Evolutionary conservation across 2,888 invertebrate species (phyloP).

Genomic region (Lithodes maja): DNA sequence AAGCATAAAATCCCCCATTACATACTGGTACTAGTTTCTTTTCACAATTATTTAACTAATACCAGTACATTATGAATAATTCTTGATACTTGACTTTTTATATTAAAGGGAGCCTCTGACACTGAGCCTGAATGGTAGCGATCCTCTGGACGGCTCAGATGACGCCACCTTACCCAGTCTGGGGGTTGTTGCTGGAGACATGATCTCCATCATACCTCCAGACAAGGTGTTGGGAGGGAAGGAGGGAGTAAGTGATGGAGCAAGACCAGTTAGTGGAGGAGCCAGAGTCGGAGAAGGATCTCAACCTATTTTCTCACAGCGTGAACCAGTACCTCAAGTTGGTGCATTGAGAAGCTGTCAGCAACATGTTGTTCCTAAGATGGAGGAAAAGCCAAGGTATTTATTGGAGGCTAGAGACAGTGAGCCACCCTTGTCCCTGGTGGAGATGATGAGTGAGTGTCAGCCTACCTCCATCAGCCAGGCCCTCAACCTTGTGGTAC

Average conservation of each 20-base stretch:
- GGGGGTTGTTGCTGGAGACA: slow-evolving; percentile 57
- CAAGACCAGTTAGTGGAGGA: background rate
- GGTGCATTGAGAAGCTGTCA: background rate
- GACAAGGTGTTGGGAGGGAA: background rate
- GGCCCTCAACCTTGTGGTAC: slow-evolving; percentile 60
- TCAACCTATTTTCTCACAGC: background rate
- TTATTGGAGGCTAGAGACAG: slow-evolving; percentile 49
- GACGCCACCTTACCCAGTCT: slow-evolving; percentile 26
- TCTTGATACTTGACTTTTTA: background rate
- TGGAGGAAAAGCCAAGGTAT: background rate
- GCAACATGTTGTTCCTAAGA: background rate
- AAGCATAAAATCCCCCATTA: too few relatives aligned
- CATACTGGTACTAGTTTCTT: too few relatives aligned
- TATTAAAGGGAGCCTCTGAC: slow-evolving; percentile 52
- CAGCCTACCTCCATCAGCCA: slow-evolving; percentile 47
- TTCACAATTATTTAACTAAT: too few relatives aligned
- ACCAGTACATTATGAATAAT: too few relatives aligned
- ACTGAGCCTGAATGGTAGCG: slow-evolving; percentile 59
- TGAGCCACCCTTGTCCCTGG: slow-evolving; percentile 31
- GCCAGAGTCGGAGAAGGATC: background rate
- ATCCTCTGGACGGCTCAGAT: slow-evolving; percentile 46
- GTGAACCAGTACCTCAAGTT: background rate
- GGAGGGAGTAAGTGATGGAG: background rate
- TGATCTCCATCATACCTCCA: slow-evolving; percentile 48
- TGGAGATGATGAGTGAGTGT: slow-evolving; percentile 28